Base-by-base conservation (phyloP, 2,888 invertebrate species). In the Lasius platythorax region DNA sequence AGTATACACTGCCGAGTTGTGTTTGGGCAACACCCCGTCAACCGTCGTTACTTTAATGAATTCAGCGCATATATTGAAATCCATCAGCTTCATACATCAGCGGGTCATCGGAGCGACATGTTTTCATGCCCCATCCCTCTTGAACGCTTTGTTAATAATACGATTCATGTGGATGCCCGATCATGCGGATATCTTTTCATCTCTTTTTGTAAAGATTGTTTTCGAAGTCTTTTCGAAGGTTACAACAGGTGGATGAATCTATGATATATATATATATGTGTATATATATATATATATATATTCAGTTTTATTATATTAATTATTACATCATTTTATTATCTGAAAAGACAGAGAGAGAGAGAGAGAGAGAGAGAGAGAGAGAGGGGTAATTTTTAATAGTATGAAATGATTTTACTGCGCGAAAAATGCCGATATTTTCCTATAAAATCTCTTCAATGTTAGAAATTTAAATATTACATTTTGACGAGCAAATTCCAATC, bases 21-120 rank as follows among this genome's bases (percentile, higher is more conserved):
- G 91, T 92, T 92, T 92, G 91, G 89, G 88, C 83, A 92, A 91
- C 91, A 90, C 86, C 87, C 90, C 79, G 56, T 81, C 79, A 74
- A 74, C 79, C 79, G 79, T 79, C 74, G 79, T 81, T 73, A 73
- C 79, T 74, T 72, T 81, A 74, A 81, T 81, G 46, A 74, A 81
- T 81, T 81, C 79, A 73, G 46, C 58, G 61, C 43, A 9, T 43
- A 30, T 53, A 78, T 78, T 70, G 72, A 78, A 56, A 81, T 81
- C 79, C 74, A 79, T 78, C 78, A 40, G 72, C 78, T 61, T 40
- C 40, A 70, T 70, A 56, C 78, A 56, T 79, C 74, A 73, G 46
- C 74, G 61, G 61, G 56, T 73, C 37, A 79, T 61, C 46, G 74
- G 46, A 18, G 74, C 79, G 74, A 61, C 46, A 46, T 72, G 73